Base-by-base conservation (phyloP, 64 coral and sea anemone genomes). In the Astreopora myriophthalma region DNA sequence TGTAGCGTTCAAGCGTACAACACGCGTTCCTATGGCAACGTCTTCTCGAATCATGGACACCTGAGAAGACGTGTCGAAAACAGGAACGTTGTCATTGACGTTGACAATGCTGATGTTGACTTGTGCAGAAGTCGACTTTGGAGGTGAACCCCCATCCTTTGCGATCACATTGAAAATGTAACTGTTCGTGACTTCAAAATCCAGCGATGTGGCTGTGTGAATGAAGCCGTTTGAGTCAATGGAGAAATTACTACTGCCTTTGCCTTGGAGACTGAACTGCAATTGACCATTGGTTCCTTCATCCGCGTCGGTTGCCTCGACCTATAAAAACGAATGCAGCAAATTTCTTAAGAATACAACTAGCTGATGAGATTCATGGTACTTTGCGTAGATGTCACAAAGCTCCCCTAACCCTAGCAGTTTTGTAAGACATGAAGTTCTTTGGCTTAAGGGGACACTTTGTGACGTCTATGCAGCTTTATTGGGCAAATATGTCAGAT, bases 1-100 rank as follows among this genome's bases (percentile, higher is more conserved):
- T 4, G 97, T 99, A 25, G 94, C 91, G 37, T 94, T 93, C 52
- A 99, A 84, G 31, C 86, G 89, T 6, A 99, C 94, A 17, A 99
- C 94, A 4, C 88, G 24, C 1, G 97, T 99, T 44, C 85, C 84
- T 87, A 96, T 69, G 28, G 97, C 97, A 79, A 96, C 84, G 60
- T 93, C 94, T 65, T 99, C 97, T 9, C 69, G 68, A 29, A 99
- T 27, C 19, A 32, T 36, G 3, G 93, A 61, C 28, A 75, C 57
- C 23, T 88, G 87, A 0, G 69, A 80, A 10, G 86, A 71, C 49
- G 89, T 75, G 1, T 71, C 84, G 51, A 99, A 95, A 12, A 60
- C 70, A 1, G 97, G 97, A 23, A 90, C 87, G 31, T 99, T 99
- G 49, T 99, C 94, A 26, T 99, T 95, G 0, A 93, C 84, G 61